These are phyloP conservation scores for Indicator indicator DNA, from an alignment of 2,113 vertebrate genomes.

Conservation along the genomic window DNA sequence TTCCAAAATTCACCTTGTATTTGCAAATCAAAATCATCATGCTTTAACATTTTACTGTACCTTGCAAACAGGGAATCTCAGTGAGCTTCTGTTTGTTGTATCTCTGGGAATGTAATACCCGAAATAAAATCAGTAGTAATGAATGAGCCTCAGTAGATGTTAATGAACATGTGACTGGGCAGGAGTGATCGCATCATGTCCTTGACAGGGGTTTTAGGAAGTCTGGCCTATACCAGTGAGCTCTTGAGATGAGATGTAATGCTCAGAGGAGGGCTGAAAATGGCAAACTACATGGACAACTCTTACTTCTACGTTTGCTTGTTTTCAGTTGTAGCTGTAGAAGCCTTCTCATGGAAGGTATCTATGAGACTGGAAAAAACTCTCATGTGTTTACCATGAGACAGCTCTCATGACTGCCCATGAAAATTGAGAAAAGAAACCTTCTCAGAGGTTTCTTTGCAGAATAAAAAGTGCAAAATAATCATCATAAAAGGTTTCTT, in stretches of 20 bases:
- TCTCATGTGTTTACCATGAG: background rate
- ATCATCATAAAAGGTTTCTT: background rate
- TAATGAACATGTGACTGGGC: background rate
- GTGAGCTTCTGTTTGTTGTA: background rate
- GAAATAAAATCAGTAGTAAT: background rate
- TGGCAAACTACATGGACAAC: accelerated
- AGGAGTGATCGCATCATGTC: background rate
- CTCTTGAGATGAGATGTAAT: background rate
- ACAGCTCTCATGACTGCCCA: background rate
- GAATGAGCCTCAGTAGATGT: background rate
- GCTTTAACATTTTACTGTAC: background rate
- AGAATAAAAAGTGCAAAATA: background rate
- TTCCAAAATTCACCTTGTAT: background rate
- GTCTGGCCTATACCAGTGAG: background rate
- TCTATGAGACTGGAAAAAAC: background rate
- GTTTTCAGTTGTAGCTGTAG: background rate
- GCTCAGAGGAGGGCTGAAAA: background rate
- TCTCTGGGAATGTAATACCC: background rate
- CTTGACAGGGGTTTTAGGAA: background rate
- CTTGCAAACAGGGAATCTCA: background rate
- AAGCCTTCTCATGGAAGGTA: background rate
- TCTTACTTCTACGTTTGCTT: background rate
- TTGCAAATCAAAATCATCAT: background rate
- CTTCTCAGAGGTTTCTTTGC: background rate
- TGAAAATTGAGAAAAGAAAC: background rate